These are phyloP conservation scores for Gymnoscelis rufifasciata DNA, from an alignment of 2,888 invertebrate species.

Conservation along the genomic window DNA sequence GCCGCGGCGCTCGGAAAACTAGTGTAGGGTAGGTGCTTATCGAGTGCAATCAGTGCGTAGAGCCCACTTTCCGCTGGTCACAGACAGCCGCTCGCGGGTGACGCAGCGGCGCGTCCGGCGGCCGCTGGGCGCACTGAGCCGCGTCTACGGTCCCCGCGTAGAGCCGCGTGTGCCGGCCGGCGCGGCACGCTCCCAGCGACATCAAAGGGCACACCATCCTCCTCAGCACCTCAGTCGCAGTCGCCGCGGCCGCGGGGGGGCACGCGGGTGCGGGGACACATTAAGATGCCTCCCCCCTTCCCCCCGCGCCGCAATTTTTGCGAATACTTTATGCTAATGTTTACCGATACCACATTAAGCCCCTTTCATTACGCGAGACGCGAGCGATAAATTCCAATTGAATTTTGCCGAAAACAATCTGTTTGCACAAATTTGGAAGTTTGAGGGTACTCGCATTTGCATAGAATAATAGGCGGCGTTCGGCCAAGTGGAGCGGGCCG, in stretches of 20 bases:
- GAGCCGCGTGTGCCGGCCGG: no score
- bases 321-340: slow-evolving; percentile 63
- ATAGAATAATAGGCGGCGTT: slow-evolving; percentile 48
- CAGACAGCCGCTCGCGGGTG: no score
- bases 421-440: slow-evolving; percentile 59
- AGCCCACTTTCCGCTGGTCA: no score
- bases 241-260: slow-evolving; percentile 5
- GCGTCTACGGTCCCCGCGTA: no score
- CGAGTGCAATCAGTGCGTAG: no score
- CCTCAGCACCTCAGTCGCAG: slow-evolving; percentile 13
- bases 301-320: slow-evolving; percentile 57
- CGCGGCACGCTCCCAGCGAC: no score
- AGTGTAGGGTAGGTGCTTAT: no score
- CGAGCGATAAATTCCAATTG: slow-evolving; percentile 52
- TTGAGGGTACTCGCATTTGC: slow-evolving; percentile 47
- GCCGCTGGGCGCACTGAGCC: no score
- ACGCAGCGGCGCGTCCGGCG: no score
- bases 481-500: neutral
- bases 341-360: slow-evolving; percentile 55
- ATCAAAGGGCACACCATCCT: slow-evolving; percentile 51
- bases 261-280: slow-evolving; percentile 31
- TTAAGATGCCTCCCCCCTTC: slow-evolving; percentile 51
- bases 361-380: slow-evolving; percentile 53
- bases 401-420: slow-evolving; percentile 62
- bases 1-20: slow-evolving; percentile 2